These are phyloP conservation scores for Hirtodrosophila alboralis DNA, from an alignment of 2,888 invertebrate genomes.

Conservation along the genomic window DNA sequence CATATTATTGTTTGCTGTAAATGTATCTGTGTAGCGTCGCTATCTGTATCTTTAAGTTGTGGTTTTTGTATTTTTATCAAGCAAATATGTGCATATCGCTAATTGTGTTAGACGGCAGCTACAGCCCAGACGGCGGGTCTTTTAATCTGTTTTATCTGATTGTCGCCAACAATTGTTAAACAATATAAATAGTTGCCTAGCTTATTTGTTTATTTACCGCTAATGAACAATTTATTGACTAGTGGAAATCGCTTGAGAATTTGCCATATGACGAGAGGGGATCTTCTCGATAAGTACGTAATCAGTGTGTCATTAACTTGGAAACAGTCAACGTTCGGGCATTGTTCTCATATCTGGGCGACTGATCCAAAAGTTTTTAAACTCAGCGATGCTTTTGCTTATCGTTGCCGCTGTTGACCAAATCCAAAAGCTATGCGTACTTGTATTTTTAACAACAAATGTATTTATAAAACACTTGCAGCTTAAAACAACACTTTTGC, in stretches of 20 bases:
- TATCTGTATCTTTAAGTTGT: constrained; percentile 2
- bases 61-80: constrained; percentile 26
- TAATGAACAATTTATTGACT: constrained; percentile 1
- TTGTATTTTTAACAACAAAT: constrained; percentile 22
- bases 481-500: constrained; percentile 5
- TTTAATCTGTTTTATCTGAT: constrained; percentile 18
- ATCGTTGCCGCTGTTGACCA: constrained; percentile 33
- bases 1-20: constrained; percentile 23
- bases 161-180: neutral
- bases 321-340: constrained; percentile 49
- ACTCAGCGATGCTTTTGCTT: constrained; percentile 29
- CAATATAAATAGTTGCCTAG: constrained; percentile 15
- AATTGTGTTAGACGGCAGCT: constrained; percentile 27
- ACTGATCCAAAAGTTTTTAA: constrained; percentile 44
- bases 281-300: constrained; percentile 32
- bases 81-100: constrained; percentile 35
- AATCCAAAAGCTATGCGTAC: constrained; percentile 24
- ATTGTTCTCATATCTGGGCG: constrained; percentile 40
- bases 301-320: constrained; percentile 55
- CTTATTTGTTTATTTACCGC: constrained; percentile 3
- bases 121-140: too few species aligned
- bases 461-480: constrained; percentile 44
- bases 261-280: constrained; percentile 13
- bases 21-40: neutral
- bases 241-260: constrained; percentile 25